A percentile compares a stretch with the other conserved stretches of the same genome.
These are phyloP conservation scores for Drosophila macrospina DNA, from an alignment of 2,888 invertebrate genomes.

Conservation along the genomic window DNA sequence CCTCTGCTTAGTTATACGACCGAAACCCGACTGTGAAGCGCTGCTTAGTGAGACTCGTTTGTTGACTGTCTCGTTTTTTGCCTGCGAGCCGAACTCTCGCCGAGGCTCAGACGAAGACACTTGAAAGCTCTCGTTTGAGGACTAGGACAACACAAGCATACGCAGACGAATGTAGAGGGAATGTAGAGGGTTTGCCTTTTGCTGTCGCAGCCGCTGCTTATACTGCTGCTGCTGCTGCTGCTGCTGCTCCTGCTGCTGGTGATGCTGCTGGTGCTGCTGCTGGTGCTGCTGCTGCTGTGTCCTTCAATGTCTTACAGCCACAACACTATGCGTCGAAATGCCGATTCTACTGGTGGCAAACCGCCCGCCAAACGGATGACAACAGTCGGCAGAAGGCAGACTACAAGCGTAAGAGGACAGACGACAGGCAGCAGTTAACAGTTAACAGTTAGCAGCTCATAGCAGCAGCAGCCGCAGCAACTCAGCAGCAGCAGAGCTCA, in stretches of 20 bases:
- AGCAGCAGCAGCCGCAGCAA: not conserved
- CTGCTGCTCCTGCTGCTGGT: slow-evolving; percentile 30
- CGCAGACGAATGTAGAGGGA: slow-evolving; percentile 42
- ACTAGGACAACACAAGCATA: slow-evolving; percentile 74
- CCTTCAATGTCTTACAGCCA: slow-evolving; percentile 78
- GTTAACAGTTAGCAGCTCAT: slow-evolving; percentile 25
- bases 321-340: slow-evolving; percentile 55
- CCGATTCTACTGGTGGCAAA: slow-evolving; percentile 73
- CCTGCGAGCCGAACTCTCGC: slow-evolving; percentile 44
- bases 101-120: slow-evolving; percentile 40
- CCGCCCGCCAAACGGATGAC: slow-evolving; percentile 83
- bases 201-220: slow-evolving; percentile 13
- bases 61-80: slow-evolving; percentile 24
- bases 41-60: slow-evolving; percentile 15
- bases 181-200: slow-evolving; percentile 17
- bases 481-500: slow-evolving; percentile 9
- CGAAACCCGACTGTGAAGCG: slow-evolving; percentile 82
- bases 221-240: slow-evolving; percentile 18
- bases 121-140: slow-evolving; percentile 66
- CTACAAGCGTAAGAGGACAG: slow-evolving; percentile 17
- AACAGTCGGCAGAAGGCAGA: slow-evolving; percentile 64
- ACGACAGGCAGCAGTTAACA: slow-evolving; percentile 44
- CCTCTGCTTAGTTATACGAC: slow-evolving; percentile 81
- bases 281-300: slow-evolving; percentile 54
- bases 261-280: slow-evolving; percentile 13